A percentile compares a stretch with the other conserved stretches of the same genome.
phyloP scores from a whole-genome alignment of 2,113 vertebrate genomes.

The Myodes glareolus region DNA sequence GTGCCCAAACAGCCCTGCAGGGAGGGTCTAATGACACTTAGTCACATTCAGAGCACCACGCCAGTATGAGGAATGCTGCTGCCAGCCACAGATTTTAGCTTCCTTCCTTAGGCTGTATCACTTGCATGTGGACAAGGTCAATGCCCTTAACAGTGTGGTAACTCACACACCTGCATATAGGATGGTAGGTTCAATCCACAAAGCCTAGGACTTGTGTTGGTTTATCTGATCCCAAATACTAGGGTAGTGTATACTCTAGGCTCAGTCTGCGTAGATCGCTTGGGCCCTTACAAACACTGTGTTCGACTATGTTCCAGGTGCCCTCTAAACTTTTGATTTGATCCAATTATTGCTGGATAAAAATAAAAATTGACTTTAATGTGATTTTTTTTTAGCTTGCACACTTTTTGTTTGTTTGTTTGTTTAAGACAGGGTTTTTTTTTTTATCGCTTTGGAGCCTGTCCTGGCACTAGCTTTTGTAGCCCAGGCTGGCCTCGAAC shows the following conservation, averaged over 20 bases:
- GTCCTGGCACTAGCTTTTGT: too few species aligned
- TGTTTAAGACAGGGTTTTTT: too few species aligned
- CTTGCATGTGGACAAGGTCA: not conserved
- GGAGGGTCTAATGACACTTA: not conserved
- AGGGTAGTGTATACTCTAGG: not conserved
- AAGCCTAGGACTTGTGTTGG: not conserved
- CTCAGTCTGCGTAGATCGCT: not conserved
- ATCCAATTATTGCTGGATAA: not conserved
- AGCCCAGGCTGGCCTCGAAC: too few species aligned
- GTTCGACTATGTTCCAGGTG: not conserved
- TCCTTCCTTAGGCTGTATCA: not conserved
- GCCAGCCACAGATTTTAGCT: not conserved
- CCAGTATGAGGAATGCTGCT: not conserved
- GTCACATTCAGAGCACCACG: not conserved
- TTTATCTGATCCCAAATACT: not conserved
- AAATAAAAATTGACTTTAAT: conserved; percentile 5
- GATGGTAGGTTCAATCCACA: not conserved
- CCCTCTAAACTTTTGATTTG: not conserved
- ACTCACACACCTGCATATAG: not conserved
- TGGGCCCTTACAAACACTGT: not conserved
- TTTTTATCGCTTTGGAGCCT: too few species aligned
- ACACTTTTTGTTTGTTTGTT: not conserved
- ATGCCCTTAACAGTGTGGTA: not conserved
- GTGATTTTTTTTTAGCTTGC: conserved; percentile 25
- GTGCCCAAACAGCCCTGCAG: not conserved